These are phyloP conservation scores for Microplitis deprimator DNA, from an alignment of 2,888 invertebrate species.

Conservation along the genomic window DNA sequence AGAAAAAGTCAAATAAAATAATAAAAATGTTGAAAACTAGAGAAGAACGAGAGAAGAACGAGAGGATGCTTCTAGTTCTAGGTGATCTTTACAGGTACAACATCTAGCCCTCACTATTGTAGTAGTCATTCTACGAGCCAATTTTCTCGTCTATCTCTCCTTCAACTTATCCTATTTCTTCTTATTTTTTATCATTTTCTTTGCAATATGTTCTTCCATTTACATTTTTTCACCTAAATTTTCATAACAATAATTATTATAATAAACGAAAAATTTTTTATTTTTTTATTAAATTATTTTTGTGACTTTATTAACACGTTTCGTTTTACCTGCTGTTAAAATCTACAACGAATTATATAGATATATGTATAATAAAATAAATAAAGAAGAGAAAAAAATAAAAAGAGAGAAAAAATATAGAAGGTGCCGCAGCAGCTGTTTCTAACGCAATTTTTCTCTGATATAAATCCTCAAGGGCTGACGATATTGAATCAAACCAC, in stretches of 20 bases:
- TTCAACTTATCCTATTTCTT: neutral
- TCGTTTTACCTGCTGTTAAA: slow-evolving; percentile 40
- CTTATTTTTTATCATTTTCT: neutral
- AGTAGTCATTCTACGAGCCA: slow-evolving; percentile 9
- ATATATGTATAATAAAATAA: slow-evolving; percentile 55
- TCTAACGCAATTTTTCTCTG: slow-evolving; percentile 63
- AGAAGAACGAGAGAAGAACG: slow-evolving; percentile 8
- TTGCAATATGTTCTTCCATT: neutral
- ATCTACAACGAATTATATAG: slow-evolving; percentile 28
- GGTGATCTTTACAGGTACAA: slow-evolving; percentile 9
- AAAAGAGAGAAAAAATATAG: neutral
- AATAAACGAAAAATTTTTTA: no score
- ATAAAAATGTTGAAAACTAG: neutral
- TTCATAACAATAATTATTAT: neutral
- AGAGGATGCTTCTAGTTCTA: slow-evolving; percentile 1
- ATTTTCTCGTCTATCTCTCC: neutral
- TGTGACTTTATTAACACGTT: slow-evolving; percentile 59
- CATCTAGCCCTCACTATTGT: neutral
- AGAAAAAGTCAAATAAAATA: neutral
- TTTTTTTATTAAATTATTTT: no score
- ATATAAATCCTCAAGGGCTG: slow-evolving; percentile 61
- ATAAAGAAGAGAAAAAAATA: slow-evolving; percentile 9
- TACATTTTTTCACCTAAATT: neutral
- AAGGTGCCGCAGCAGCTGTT: slow-evolving; percentile 58
- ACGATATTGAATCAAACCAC: slow-evolving; percentile 64